These are phyloP conservation scores for Euzetes globulus DNA, from an alignment of 2,888 invertebrate genomes.

Conservation along the genomic window DNA sequence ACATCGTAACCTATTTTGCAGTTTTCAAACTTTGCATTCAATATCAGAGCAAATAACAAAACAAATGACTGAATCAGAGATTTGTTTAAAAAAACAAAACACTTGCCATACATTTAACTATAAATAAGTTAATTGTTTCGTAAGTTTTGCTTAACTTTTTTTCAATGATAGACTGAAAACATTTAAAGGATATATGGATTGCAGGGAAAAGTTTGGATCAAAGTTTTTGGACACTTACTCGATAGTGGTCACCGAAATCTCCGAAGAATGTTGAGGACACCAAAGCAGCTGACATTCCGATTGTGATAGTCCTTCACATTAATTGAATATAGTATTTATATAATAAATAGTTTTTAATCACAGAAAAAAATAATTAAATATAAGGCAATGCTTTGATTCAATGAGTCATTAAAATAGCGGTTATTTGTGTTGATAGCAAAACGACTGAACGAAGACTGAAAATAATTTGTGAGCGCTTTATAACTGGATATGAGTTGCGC, in stretches of 20 bases:
- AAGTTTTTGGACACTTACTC: neutral
- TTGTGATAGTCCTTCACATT: neutral
- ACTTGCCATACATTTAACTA: slow-evolving; percentile 6
- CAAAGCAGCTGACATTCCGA: slow-evolving; percentile 10
- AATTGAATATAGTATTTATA: neutral
- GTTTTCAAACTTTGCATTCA: neutral
- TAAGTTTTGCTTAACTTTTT: neutral
- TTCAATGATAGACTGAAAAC: neutral
- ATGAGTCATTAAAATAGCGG: neutral
- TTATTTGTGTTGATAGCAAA: neutral
- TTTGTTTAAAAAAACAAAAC: neutral
- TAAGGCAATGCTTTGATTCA: slow-evolving; percentile 3
- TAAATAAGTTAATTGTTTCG: neutral
- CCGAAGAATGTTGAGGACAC: slow-evolving; percentile 17
- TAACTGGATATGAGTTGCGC: slow-evolving; percentile 2
- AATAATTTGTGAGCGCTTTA: neutral
- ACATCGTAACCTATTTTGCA: slow-evolving; percentile 26
- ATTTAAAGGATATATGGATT: neutral
- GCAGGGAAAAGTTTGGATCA: neutral
- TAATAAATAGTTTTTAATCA: neutral
- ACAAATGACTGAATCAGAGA: neutral
- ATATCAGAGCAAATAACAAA: neutral
- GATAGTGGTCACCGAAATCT: slow-evolving; percentile 27
- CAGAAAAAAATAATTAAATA: slow-evolving; percentile 6
- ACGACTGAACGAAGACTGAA: slow-evolving; percentile 4